Evolutionary conservation across 2,888 invertebrate species (phyloP).

Genomic region (Dorcus hopei): DNA sequence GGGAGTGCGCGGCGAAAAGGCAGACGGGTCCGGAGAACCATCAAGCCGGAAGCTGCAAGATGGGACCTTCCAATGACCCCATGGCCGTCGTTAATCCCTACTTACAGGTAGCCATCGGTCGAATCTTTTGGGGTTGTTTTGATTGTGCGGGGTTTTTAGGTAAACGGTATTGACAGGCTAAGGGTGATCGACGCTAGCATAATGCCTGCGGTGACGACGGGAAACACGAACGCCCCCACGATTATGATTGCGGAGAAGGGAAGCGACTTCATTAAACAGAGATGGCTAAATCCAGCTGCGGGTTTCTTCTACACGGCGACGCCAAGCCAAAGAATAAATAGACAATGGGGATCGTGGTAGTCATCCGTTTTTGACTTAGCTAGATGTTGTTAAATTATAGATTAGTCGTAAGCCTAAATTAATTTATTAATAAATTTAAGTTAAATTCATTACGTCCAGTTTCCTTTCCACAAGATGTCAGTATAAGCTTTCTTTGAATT

Average conservation of each 20-base stretch:
- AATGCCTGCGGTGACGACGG: constrained; percentile 64
- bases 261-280: constrained; percentile 62
- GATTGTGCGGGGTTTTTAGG: constrained; percentile 54
- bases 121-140: not conserved
- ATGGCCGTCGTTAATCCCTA: constrained; percentile 57
- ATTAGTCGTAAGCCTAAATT: too few relatives aligned
- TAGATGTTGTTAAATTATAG: too few relatives aligned
- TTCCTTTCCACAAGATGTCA: too few relatives aligned
- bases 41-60: constrained; percentile 63
- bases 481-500: too few relatives aligned
- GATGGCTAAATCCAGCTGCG: constrained; percentile 54
- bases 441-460: too few relatives aligned
- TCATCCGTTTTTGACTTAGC: not conserved
- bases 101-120: constrained; percentile 38
- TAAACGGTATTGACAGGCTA: constrained; percentile 62
- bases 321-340: constrained; percentile 41
- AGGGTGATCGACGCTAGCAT: constrained; percentile 69
- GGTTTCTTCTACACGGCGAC: constrained; percentile 43
- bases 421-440: too few relatives aligned
- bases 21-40: constrained; percentile 64
- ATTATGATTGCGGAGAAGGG: constrained; percentile 69
- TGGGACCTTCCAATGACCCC: constrained; percentile 58
- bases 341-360: constrained; percentile 40
- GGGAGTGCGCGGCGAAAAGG: constrained; percentile 59
- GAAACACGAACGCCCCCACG: constrained; percentile 68